Conservation (phyloP, 2,113 vertebrate genomes). For the Poeciliopsis occidentalis region DNA sequence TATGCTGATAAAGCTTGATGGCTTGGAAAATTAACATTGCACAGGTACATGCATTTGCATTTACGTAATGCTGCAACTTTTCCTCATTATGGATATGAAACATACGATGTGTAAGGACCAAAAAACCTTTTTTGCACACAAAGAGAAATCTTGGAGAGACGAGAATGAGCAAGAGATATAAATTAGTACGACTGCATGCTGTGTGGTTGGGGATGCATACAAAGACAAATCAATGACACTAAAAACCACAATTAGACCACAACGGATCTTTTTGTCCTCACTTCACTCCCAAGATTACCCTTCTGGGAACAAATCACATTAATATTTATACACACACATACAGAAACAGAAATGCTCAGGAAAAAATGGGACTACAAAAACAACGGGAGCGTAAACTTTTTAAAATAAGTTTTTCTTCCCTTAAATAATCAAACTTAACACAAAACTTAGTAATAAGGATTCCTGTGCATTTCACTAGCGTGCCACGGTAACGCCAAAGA, state of each 20-base stretch:
- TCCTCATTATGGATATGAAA: background rate
- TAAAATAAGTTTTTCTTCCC: too few relatives aligned
- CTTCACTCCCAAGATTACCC: background rate
- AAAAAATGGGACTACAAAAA: background rate
- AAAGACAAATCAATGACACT: constrained; percentile 36
- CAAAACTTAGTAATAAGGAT: too few relatives aligned
- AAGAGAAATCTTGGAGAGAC: background rate
- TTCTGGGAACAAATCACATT: constrained; percentile 13
- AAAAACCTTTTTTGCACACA: background rate
- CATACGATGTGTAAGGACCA: background rate
- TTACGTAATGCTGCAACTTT: background rate
- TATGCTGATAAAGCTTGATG: background rate
- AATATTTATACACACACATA: constrained; percentile 6
- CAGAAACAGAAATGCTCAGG: background rate
- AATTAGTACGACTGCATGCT: constrained; percentile 5
- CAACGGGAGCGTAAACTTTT: background rate
- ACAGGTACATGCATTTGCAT: constrained; percentile 11
- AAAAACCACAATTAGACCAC: constrained; percentile 41
- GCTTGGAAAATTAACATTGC: constrained; percentile 16
- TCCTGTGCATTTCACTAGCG: too few relatives aligned
- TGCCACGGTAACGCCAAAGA: too few relatives aligned
- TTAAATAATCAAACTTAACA: too few relatives aligned
- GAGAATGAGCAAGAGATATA: background rate
- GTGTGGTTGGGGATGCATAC: background rate
- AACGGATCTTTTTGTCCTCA: constrained; percentile 9